Evolutionary conservation across 53 echinoderm and acorn worm species (phyloP).

Genomic region (Apostichopus leukothele): DNA sequence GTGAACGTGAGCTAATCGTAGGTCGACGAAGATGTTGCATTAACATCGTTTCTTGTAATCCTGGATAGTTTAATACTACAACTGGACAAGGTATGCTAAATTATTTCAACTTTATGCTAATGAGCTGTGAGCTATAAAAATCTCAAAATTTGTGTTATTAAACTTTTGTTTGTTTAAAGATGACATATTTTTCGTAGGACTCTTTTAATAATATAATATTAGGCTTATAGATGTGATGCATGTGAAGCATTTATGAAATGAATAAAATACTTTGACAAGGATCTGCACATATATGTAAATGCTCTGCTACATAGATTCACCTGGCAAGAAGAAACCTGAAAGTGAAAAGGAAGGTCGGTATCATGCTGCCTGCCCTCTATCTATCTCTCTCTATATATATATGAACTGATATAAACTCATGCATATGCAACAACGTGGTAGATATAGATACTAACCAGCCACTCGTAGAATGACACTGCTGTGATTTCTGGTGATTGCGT

Average conservation of each 20-base stretch:
- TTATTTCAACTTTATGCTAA: no score
- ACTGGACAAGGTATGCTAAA: no score
- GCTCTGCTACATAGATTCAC: slow-evolving; percentile 29
- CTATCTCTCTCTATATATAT: not conserved
- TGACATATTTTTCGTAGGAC: no score
- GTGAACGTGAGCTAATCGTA: no score
- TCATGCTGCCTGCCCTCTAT: slow-evolving; percentile 7
- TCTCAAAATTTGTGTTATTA: no score
- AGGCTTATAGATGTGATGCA: not conserved
- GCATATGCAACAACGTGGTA: slow-evolving; percentile 14
- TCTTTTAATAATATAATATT: no score
- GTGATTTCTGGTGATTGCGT: slow-evolving; percentile 1
- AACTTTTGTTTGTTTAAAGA: no score
- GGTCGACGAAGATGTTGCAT: no score
- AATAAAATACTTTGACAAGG: not conserved
- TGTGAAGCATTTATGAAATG: not conserved
- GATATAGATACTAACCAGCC: slow-evolving; percentile 29
- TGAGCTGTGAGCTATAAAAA: no score
- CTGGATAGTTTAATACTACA: no score
- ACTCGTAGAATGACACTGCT: slow-evolving; percentile 17
- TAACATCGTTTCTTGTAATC: no score
- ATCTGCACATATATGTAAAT: not conserved
- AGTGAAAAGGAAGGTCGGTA: slow-evolving; percentile 35
- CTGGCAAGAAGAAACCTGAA: slow-evolving; percentile 43
- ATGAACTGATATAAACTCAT: slow-evolving; percentile 26